Evolutionary conservation across 1,140 invertebrate species (phyloP).

Genomic region (Trissolcus basalis): DNA sequence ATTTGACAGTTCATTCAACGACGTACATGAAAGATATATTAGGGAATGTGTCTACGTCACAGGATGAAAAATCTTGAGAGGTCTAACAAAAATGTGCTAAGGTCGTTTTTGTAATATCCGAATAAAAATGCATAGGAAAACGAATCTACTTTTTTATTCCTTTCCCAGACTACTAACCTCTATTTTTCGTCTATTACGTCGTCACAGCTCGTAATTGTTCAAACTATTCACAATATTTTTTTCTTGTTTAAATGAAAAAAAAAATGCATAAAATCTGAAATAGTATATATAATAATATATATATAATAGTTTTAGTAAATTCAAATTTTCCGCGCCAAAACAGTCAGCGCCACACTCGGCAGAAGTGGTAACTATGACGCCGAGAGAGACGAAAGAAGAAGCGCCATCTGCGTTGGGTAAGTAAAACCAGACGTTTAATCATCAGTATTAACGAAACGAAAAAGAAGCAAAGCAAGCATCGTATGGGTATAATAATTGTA

Average conservation of each 20-base stretch:
- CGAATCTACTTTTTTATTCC: neutral
- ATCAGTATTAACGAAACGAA: neutral
- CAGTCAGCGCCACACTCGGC: no score
- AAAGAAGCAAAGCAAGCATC: neutral
- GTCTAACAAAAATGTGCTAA: slow-evolving; percentile 63
- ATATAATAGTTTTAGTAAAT: no score
- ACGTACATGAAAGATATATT: slow-evolving; percentile 44
- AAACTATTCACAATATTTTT: no score
- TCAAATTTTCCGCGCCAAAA: no score
- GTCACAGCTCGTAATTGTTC: no score
- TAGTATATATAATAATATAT: no score
- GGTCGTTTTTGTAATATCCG: slow-evolving; percentile 73
- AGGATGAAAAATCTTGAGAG: slow-evolving; percentile 62
- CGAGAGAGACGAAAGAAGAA: neutral
- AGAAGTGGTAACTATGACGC: no score
- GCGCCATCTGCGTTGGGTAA: neutral
- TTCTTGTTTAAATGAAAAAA: no score
- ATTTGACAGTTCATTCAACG: no score
- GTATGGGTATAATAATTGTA: slow-evolving; percentile 14
- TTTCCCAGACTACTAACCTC: no score
- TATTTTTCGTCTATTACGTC: no score
- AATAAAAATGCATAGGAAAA: slow-evolving; percentile 70
- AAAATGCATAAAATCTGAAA: no score
- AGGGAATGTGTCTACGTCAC: slow-evolving; percentile 40
- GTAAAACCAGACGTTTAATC: neutral